Evolutionary conservation across 2,113 vertebrate genomes (phyloP), one percentile per base, ranked within the genome.

Genomic region (Epinephelus moara): DNA sequence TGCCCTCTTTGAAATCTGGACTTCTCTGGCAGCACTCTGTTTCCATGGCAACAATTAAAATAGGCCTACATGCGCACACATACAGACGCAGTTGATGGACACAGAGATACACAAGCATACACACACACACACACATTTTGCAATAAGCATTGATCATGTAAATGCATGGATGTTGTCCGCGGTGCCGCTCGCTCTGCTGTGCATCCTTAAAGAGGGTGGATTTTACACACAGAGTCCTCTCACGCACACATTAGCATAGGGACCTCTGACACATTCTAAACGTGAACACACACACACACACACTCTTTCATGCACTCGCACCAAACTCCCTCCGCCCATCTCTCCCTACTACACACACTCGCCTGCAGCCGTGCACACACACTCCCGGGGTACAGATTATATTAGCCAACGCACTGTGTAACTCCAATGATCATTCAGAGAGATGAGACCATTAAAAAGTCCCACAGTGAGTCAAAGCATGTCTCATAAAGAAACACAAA

Each of bases 41-140:
- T 96, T 95, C 95, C 94, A 96, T 96, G 91, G 94, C 93, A 96
- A 96, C 95, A 94, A 91, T 95, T 95, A 96, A 95, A 95, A 94
- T 95, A 95, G 94, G 92, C 89, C 92, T 93, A 91, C 88, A 92
- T 83, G 78, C 60, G 56, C 88, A 72, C 68, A 86, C 77, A 75
- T 78, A 85, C 69, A 88, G 75, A 87, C 72, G 61, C 64, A 85
- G 92, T 80, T 93, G 94, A 95, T 94, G 92, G 93, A 91, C 93
- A 92, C 74, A 14, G 77, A 93, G 86, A 93, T 89, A 90, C 52
- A 88, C 60, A 69, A 61, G 77, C 62, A 72, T 47, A 60, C 63
- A 56, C 47, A 75, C 47, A 40, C 37, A 62, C 55, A 85, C 52
- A 68, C 66, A 72, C 52, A 72, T 72, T 82, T 84, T 63, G 61